Base-by-base conservation (phyloP, 2,797 vertebrate genomes). In the Remorina albescens region DNA sequence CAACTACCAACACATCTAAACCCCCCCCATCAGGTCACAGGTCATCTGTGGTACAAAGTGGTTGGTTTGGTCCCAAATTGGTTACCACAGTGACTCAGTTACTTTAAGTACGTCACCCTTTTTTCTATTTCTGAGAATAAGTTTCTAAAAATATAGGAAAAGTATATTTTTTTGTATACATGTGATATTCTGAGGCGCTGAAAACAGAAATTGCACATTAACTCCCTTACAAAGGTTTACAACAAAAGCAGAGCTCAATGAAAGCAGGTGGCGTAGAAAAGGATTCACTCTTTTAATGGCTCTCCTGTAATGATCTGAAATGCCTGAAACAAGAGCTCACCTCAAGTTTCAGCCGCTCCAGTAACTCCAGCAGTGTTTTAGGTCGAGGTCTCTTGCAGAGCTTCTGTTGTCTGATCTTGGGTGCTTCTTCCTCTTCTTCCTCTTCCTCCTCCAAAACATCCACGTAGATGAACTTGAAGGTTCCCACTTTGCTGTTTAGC, bases 381-480 rank as follows among this genome's bases (percentile, higher is more conserved):
- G 96, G 94, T 47, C 94, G 94, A 67, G 93, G 94, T 46, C 76
- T 93, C 80, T 91, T 95, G 86, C 93, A 96, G 68, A 93, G 86
- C 86, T 92, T 94, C 56, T 93, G 93, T 2, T 90, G 80, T 84
- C 94, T 95, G 84, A 91, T 95, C 85, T 95, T 96, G 50, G 92
- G 95, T 18, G 83, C 51, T 28, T 93, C 89, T 30, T 93, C 90
- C 19, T 93, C 89, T 85, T 96, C 95, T 59, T 96, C 95, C 39
- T 92, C 86, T 76, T 93, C 94, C 71, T 97, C 96, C 56, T 75
- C 78, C 79, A 98, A 41, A 88, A 98, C 70, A 32, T 99, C 95
- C 21, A 99, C 98, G 0, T 99, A 99, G 91, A 99, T 98, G 84
- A 99, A 99, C 91, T 99, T 99, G 88, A 99, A 99, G 87, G 95